Evolutionary conservation across 2,797 vertebrate species (phyloP).

Genomic region (Phoebastria nigripes): DNA sequence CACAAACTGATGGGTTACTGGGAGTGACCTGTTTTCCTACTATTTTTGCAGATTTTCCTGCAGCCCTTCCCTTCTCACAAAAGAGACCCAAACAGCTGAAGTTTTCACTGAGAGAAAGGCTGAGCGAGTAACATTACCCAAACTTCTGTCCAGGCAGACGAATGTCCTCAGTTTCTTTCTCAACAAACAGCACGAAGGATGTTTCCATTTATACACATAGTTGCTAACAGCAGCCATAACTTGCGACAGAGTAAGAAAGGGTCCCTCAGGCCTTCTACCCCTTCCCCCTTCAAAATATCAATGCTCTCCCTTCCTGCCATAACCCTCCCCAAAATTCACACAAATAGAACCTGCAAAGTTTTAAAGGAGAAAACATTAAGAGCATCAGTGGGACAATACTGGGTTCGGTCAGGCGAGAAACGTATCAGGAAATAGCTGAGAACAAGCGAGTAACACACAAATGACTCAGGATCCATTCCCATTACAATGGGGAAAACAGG

Average conservation of each 20-base stretch:
- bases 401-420: background rate
- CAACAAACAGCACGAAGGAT: background rate
- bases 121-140: background rate
- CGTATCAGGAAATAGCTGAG: slow-evolving; percentile 13
- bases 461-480: slow-evolving; percentile 27
- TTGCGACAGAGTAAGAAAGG: background rate
- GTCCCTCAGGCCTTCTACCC: background rate
- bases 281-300: background rate
- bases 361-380: background rate
- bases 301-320: background rate
- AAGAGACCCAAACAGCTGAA: background rate
- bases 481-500: slow-evolving; percentile 12
- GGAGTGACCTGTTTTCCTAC: background rate
- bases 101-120: background rate
- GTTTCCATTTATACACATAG: background rate
- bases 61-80: background rate
- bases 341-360: background rate
- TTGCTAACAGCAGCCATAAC: background rate
- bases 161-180: background rate
- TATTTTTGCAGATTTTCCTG: background rate
- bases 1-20: background rate
- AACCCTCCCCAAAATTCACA: background rate
- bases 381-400: background rate
- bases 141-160: background rate
- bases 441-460: background rate